Evolutionary conservation across 2,797 vertebrate species (phyloP).

Genomic region (Amblyopsis hoosieri): DNA sequence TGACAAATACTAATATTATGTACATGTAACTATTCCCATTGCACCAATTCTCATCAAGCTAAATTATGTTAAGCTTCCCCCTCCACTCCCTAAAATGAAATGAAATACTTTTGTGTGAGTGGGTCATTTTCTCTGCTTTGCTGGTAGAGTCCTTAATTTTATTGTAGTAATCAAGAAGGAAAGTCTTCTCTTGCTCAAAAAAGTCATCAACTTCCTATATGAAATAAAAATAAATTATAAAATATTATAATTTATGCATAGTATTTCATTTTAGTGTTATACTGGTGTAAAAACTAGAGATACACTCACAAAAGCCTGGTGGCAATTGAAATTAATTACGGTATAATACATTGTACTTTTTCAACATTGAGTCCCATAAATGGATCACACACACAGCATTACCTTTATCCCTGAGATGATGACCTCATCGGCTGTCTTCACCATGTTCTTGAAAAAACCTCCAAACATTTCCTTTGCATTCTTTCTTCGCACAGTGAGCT

Average conservation of each 20-base stretch:
- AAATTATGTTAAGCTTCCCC: neutral
- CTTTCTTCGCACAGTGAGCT: slow-evolving; percentile 95
- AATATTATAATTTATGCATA: slow-evolving; percentile 1
- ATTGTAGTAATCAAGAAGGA: slow-evolving; percentile 92
- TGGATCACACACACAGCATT: slow-evolving; percentile 14
- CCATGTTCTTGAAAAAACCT: slow-evolving; percentile 95
- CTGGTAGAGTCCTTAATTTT: slow-evolving; percentile 94
- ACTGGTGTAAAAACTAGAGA: no score
- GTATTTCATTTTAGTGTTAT: no score
- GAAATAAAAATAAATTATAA: slow-evolving; percentile 1
- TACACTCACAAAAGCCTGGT: no score
- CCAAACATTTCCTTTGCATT: slow-evolving; percentile 98
- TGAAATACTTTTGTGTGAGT: slow-evolving; percentile 90
- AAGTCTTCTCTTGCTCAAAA: slow-evolving; percentile 97
- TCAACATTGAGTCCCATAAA: neutral
- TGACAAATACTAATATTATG: slow-evolving; percentile 15
- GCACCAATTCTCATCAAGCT: neutral
- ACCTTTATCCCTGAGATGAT: slow-evolving; percentile 97
- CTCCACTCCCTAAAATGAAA: neutral
- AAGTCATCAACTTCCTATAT: slow-evolving; percentile 96
- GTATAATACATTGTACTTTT: no score
- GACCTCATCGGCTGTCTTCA: slow-evolving; percentile 95
- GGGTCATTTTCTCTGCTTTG: slow-evolving; percentile 97
- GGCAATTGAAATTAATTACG: no score
- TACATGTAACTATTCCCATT: neutral